These are phyloP conservation scores for Goniozus legneri DNA, from an alignment of 1,140 invertebrate species.

Conservation along the genomic window DNA sequence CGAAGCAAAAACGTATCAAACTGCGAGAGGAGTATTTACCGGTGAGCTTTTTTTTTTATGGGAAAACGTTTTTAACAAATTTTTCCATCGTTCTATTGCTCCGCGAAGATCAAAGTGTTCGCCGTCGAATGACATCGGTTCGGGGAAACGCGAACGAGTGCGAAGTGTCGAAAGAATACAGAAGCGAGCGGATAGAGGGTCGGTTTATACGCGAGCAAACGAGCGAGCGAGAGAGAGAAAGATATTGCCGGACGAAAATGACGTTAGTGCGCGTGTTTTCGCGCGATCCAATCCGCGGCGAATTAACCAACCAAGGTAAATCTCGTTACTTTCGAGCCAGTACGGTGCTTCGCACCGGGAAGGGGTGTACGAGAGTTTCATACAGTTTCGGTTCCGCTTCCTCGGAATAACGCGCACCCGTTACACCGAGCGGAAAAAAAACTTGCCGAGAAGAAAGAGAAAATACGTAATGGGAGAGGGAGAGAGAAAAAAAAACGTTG, in stretches of 20 bases:
- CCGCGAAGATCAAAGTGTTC: slow-evolving; percentile 21
- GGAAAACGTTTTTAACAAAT: no score
- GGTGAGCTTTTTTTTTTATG: no score
- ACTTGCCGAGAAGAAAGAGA: background rate
- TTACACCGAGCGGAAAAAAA: background rate
- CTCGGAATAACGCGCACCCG: slow-evolving; percentile 20
- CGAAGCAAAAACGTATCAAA: no score
- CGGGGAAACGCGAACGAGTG: no score
- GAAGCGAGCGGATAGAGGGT: background rate
- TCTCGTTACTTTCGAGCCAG: slow-evolving; percentile 32
- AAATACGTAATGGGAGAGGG: background rate
- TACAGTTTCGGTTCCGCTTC: slow-evolving; percentile 24
- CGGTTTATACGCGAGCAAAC: background rate
- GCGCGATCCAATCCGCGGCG: slow-evolving; percentile 37
- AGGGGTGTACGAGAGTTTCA: no score
- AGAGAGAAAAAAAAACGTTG: background rate
- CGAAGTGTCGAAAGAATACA: no score
- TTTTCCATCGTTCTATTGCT: slow-evolving; percentile 17
- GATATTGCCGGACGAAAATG: slow-evolving; percentile 18
- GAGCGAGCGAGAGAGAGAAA: background rate
- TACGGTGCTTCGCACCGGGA: no score
- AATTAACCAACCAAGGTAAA: slow-evolving; percentile 35
- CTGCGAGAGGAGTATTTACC: no score
- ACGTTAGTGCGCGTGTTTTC: slow-evolving; percentile 35
- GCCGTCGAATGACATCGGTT: background rate